Conservation (phyloP, 53 echinoderm and acorn worm genomes). For the Temnopleurus reevesii region DNA sequence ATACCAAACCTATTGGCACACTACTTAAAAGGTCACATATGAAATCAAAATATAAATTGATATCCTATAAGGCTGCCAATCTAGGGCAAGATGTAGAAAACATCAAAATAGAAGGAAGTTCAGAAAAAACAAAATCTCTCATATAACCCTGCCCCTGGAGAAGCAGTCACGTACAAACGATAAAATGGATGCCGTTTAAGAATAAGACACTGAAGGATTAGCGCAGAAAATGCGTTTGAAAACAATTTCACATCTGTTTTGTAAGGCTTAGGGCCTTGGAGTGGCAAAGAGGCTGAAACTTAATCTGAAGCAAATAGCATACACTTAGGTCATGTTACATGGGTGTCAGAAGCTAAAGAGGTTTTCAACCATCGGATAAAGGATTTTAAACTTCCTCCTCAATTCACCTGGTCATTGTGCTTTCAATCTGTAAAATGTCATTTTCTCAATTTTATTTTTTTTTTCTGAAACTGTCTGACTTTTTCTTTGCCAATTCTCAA, state of each 20-base stretch:
- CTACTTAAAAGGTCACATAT: too few relatives aligned
- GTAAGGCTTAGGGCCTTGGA: background rate
- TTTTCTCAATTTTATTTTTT: background rate
- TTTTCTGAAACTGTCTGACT: background rate
- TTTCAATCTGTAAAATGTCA: background rate
- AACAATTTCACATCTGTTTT: conserved; percentile 15
- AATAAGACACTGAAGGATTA: background rate
- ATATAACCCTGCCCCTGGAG: too few relatives aligned
- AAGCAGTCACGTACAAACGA: too few relatives aligned
- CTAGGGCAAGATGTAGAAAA: too few relatives aligned
- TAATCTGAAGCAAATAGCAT: conserved; percentile 13
- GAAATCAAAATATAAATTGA: too few relatives aligned
- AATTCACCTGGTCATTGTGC: conserved; percentile 5
- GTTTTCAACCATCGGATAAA: conserved; percentile 4
- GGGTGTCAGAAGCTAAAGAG: conserved; percentile 1
- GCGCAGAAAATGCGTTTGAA: background rate
- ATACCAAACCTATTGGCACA: too few relatives aligned
- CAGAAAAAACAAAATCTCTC: too few relatives aligned
- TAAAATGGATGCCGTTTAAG: too few relatives aligned
- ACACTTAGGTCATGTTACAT: conserved; percentile 21
- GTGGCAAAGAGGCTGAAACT: conserved; percentile 8
- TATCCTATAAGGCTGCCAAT: too few relatives aligned
- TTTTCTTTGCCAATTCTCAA: background rate
- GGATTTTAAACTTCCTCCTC: background rate
- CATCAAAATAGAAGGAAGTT: too few relatives aligned